Conservation (phyloP, 2,888 invertebrate genomes). For the Nemoura dubitans region DNA sequence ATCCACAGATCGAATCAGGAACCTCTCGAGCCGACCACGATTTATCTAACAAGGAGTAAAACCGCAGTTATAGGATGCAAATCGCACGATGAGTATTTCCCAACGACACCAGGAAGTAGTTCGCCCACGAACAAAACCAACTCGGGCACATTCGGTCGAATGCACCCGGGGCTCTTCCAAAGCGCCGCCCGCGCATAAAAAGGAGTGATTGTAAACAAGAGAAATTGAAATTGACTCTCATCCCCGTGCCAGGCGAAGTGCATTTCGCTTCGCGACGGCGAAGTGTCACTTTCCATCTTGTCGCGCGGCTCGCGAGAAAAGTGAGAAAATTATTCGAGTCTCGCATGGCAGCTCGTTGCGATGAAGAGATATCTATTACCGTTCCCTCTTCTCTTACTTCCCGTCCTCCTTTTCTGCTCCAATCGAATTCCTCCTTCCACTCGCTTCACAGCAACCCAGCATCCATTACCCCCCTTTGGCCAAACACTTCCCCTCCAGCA, state of each 20-base stretch:
- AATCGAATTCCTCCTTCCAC: slow-evolving; percentile 51
- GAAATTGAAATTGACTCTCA: slow-evolving; percentile 40
- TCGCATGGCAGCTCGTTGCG: slow-evolving; percentile 21
- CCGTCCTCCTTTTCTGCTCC: slow-evolving; percentile 53
- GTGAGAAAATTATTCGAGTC: slow-evolving; percentile 47
- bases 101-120: no score
- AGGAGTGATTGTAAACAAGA: slow-evolving; percentile 37
- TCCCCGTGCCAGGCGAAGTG: slow-evolving; percentile 19
- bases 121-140: no score
- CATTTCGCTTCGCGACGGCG: neutral
- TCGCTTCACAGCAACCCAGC: slow-evolving; percentile 15
- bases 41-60: no score
- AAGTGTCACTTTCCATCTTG: slow-evolving; percentile 44
- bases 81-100: no score
- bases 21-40: no score
- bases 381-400: slow-evolving; percentile 52
- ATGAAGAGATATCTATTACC: slow-evolving; percentile 52
- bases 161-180: no score
- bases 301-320: slow-evolving; percentile 42
- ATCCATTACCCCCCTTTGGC: slow-evolving; percentile 34
- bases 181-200: neutral
- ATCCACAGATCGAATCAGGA: no score
- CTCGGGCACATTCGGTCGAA: no score
- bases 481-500: slow-evolving; percentile 47
- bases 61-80: no score